Base-by-base conservation (phyloP, 2,888 invertebrate genomes). In the Crematogaster levior region DNA sequence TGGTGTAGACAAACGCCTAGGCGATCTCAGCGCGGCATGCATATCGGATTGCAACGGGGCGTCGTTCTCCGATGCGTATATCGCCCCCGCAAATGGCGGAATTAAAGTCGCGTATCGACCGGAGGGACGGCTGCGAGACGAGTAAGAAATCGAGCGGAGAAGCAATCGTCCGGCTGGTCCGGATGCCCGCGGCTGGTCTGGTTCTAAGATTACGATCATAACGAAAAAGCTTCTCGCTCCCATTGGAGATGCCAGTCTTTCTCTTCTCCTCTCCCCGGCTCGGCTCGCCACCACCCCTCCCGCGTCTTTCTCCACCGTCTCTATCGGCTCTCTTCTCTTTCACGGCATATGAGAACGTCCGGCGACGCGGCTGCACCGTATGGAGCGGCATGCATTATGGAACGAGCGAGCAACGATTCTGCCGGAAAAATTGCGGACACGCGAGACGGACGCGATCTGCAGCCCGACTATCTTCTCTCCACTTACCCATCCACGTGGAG, bases 171-270 rank as follows among this genome's bases (percentile, higher is more conserved):
- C 77, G 87, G 85, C 80, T 82, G 89, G 90, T 91, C 90, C 85
- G 85, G 88, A 90, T 82, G 91, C 91, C 91, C 89, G 85, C 84
- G 90, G 91, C 91, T 89, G 90, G 89, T 92, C 91, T 90, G 92
- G 88, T 91, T 91, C 89, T 88, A 88, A 93, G 93, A 93, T 93
- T 92, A 92, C 91, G 90, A 93, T 93, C 93, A 90, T 92, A 93
- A 93, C 91, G 91, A 93, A 93, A 92, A 93, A 90, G 88, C 89
- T 89, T 90, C 89, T 90, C 88, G 87, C 88, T 91, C 89, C 87
- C 87, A 90, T 92, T 90, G 90, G 90, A n/a, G n/a, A 86, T 86
- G 87, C 60, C 81, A 51, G 24, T 43, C 58, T 5, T 46, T 63
- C 40, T 51, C 81, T 6, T 10, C 24, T 18, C 24, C n/a, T 58